These are phyloP conservation scores for Lysiphlebus fabarum DNA, from an alignment of 1,140 invertebrate genomes.

Conservation along the genomic window DNA sequence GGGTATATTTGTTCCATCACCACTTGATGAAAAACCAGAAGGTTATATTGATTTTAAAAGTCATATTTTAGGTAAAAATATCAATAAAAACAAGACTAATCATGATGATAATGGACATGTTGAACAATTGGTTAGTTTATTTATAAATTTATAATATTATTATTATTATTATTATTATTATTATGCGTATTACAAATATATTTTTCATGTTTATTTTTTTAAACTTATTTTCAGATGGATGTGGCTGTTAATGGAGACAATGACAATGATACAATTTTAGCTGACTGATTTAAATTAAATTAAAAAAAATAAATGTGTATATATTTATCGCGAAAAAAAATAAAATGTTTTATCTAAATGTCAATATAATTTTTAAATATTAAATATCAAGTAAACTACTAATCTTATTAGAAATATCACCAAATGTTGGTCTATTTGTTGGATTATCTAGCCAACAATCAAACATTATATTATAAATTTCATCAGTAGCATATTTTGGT, in stretches of 20 bases:
- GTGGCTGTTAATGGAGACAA: neutral
- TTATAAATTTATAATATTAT: constrained; percentile 2
- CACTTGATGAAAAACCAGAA: constrained; percentile 44
- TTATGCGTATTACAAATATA: neutral
- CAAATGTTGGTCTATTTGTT: constrained; percentile 72
- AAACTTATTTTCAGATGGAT: constrained; percentile 28
- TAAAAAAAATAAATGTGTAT: neutral
- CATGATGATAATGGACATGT: neutral
- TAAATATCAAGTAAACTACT: constrained; percentile 78
- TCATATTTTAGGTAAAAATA: constrained; percentile 29
- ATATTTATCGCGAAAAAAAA: neutral
- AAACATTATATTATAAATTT: constrained; percentile 78
- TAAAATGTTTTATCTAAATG: neutral
- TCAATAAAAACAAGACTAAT: constrained; percentile 13
- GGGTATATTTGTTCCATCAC: constrained; percentile 53
- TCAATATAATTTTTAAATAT: no score
- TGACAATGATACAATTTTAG: neutral
- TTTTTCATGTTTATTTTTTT: constrained; percentile 6
- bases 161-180: neutral
- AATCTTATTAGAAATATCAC: constrained; percentile 68
- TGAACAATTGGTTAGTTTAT: constrained; percentile 1
- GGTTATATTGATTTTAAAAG: constrained; percentile 46
- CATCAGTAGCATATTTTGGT: constrained; percentile 73
- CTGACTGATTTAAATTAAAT: neutral
- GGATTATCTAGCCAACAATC: constrained; percentile 83